Percentiles rank a stretch among this genome's conserved stretches.
Evolutionary conservation across 2,797 vertebrate species (phyloP).

Genomic region (Tapirus indicus): DNA sequence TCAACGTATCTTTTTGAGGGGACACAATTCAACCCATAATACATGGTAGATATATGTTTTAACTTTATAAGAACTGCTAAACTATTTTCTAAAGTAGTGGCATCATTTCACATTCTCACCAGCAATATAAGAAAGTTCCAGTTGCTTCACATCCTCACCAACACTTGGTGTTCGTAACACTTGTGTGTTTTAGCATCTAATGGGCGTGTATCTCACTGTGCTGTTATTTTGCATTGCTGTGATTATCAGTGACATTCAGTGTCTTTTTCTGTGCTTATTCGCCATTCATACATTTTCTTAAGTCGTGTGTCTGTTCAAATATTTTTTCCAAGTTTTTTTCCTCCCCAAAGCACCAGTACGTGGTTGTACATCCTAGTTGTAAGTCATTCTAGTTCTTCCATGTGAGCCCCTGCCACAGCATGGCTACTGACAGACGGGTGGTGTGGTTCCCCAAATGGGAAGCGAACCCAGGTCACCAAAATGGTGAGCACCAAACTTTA

Average conservation of each 20-base stretch:
- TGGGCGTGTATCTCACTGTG: background rate
- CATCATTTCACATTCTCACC: background rate
- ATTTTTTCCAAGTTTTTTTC: background rate
- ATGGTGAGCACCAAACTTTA: too few relatives aligned
- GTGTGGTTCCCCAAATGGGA: too few relatives aligned
- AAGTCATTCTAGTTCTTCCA: too few relatives aligned
- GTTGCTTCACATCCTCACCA: background rate
- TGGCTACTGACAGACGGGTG: too few relatives aligned
- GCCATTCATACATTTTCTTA: background rate
- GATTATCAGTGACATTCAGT: background rate
- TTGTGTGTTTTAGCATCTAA: background rate
- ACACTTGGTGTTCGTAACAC: background rate
- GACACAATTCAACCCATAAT: background rate
- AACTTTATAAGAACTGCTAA: background rate
- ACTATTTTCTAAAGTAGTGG: background rate
- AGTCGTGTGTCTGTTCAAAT: background rate
- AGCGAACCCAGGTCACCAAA: too few relatives aligned
- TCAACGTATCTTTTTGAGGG: background rate
- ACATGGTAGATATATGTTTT: background rate
- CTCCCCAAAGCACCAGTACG: too few relatives aligned
- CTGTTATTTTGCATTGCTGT: background rate
- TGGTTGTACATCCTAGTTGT: too few relatives aligned
- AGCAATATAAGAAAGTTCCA: background rate
- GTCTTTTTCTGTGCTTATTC: background rate
- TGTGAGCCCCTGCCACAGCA: too few relatives aligned